Base-by-base conservation (phyloP, 2,888 invertebrate genomes). In the Drosophila neotestacea region DNA sequence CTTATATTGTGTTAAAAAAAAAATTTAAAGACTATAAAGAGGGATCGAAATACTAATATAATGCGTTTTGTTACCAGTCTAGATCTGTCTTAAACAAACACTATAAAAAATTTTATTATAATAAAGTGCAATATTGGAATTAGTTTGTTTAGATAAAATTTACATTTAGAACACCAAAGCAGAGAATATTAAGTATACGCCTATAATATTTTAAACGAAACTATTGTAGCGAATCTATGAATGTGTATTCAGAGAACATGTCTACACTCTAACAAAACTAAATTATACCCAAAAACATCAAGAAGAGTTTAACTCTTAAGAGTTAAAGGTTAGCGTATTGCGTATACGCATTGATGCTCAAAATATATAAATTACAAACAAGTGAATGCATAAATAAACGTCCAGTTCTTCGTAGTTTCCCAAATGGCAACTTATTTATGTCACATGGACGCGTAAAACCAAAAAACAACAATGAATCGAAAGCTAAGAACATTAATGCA, bases 401-500 rank as follows among this genome's bases (percentile, higher is more conserved):
- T 38, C 32, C 30, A 38, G 10, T 52, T 38, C 22, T 38, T 46
- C 52, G 39, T 38, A 22, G 34, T 16, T 38, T 6, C 4, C 32
- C n/a, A 51, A 51, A 32, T 50, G 22, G 27, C 32, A 3, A 6
- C 9, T 47, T 36, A 52, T 56, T 68, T 51, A 38, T 66, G 50
- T 7, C 59, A 32, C 41, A 13, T 47, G 27, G 39, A 30, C 6
- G 34, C 22, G 22, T 34, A n/a, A 42, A 34, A 41, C 30, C 32
- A 22, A 22, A 32, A 4, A 22, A 30, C 42, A 42, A n/a, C 16
- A 28, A 41, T 39, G 11, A 52, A 48, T 28, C 27, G 34, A 44
- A 64, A 42, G 36, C 42, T 28, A 4, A 4, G 1, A 62, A 50
- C 52, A 50, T 61, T 62, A 73, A 65, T 60, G 58, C 62, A 66